Conservation (phyloP, 1,140 invertebrate species). For the Cepaea nemoralis region DNA sequence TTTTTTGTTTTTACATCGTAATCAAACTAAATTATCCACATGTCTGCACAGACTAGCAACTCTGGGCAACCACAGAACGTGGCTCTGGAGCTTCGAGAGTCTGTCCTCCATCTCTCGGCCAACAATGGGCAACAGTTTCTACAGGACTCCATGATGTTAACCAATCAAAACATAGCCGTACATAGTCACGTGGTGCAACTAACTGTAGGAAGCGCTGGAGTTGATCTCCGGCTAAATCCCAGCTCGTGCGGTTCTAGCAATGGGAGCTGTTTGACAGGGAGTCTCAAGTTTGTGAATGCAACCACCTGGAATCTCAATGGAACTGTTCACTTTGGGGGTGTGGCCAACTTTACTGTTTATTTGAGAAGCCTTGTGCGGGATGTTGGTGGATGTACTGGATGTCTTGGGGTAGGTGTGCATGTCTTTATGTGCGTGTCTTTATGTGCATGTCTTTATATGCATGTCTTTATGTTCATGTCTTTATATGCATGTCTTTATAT, state of each 20-base stretch:
- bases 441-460: no score
- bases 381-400: slow-evolving; percentile 49
- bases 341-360: slow-evolving; percentile 49
- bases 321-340: slow-evolving; percentile 48
- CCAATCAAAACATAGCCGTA: slow-evolving; percentile 17
- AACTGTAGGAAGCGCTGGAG: neutral
- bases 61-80: slow-evolving; percentile 48
- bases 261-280: neutral
- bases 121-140: slow-evolving; percentile 40
- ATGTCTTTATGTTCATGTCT: neutral
- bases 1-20: no score
- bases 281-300: slow-evolving; percentile 8
- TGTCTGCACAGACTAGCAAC: slow-evolving; percentile 24
- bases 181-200: slow-evolving; percentile 43
- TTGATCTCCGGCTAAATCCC: slow-evolving; percentile 37
- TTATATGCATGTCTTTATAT: no score
- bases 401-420: slow-evolving; percentile 52
- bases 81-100: slow-evolving; percentile 37
- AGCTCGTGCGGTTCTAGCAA: slow-evolving; percentile 26
- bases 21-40: no score
- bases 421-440: neutral
- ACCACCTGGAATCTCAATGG: slow-evolving; percentile 39
- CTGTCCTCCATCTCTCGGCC: slow-evolving; percentile 28
- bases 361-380: slow-evolving; percentile 46
- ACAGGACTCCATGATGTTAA: slow-evolving; percentile 2